phyloP scores from a whole-genome alignment of 1,140 invertebrate genomes.

The Trichogramma pretiosum region DNA sequence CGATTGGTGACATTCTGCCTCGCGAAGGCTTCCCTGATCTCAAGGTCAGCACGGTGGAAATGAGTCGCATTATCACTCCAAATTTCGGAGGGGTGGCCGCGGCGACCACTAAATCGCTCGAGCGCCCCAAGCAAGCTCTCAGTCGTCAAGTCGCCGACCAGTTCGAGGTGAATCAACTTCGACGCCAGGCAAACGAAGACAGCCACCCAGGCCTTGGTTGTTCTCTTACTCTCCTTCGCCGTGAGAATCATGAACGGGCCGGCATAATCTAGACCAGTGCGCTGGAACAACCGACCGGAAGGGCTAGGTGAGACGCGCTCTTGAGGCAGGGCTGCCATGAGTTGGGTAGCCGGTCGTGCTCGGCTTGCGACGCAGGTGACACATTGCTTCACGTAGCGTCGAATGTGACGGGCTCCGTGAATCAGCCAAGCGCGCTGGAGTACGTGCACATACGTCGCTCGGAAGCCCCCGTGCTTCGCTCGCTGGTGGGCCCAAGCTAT shows the following conservation, averaged over 20 bases:
- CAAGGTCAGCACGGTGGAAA: constrained; percentile 11
- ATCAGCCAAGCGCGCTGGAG: too few species aligned
- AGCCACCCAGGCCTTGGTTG: constrained; percentile 10
- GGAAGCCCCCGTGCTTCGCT: too few species aligned
- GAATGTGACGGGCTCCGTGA: too few species aligned
- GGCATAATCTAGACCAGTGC: constrained; percentile 17
- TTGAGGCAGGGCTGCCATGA: constrained; percentile 20
- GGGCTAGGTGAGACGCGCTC: constrained; percentile 5
- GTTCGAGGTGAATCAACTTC: constrained; percentile 26
- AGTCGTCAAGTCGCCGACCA: constrained; percentile 20
- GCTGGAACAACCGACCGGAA: constrained; percentile 12
- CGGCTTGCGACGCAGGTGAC: too few species aligned
- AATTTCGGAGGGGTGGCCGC: neutral
- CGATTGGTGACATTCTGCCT: neutral
- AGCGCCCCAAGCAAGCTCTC: constrained; percentile 21
- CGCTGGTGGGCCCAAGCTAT: too few species aligned
- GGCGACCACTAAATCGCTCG: constrained; percentile 1
- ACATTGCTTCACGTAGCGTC: too few species aligned
- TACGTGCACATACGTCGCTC: too few species aligned
- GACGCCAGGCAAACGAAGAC: constrained; percentile 21
- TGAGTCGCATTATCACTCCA: constrained; percentile 8
- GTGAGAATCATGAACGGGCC: constrained; percentile 20
- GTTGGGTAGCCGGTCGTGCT: neutral
- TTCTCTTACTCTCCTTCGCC: constrained; percentile 1
- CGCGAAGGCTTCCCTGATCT: neutral